These are phyloP conservation scores for Onychostoma macrolepis DNA, from an alignment of 2,113 vertebrate genomes.

Conservation along the genomic window DNA sequence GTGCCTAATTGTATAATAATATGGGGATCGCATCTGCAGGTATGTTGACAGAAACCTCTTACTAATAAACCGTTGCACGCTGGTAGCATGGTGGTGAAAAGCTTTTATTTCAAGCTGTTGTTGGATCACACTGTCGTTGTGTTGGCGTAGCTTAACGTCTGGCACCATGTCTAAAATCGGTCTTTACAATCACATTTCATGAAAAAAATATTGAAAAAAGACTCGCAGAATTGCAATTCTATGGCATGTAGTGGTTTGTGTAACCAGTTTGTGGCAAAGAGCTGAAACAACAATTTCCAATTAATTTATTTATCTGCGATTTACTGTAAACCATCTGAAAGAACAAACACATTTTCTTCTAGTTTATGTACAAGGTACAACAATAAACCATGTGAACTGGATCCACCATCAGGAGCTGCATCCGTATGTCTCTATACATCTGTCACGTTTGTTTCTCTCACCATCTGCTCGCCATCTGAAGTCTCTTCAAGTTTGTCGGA, in stretches of 20 bases:
- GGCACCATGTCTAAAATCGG: slow-evolving; percentile 1
- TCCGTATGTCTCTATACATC: slow-evolving; percentile 64
- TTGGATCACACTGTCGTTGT: not conserved
- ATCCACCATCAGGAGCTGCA: slow-evolving; percentile 13
- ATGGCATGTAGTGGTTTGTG: not conserved
- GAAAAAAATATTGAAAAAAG: not conserved
- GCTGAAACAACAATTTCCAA: not conserved
- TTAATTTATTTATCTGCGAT: slow-evolving; percentile 28
- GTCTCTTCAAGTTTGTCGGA: slow-evolving; percentile 56
- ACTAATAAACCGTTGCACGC: not conserved
- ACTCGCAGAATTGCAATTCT: not conserved
- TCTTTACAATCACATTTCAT: not conserved
- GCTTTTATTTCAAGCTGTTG: slow-evolving; percentile 45
- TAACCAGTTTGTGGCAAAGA: not conserved
- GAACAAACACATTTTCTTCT: slow-evolving; percentile 31
- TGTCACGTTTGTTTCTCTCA: slow-evolving; percentile 58
- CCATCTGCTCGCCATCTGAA: slow-evolving; percentile 24
- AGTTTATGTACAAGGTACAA: slow-evolving; percentile 55
- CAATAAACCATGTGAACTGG: slow-evolving; percentile 38
- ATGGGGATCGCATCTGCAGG: not conserved
- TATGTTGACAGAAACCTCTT: not conserved
- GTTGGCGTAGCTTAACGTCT: slow-evolving; percentile 43
- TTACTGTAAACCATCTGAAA: not conserved
- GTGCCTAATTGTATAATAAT: not conserved
- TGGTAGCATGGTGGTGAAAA: slow-evolving; percentile 7